Evolutionary conservation across 2,888 invertebrate genomes (phyloP).

Genomic region (Agrotis segetum): DNA sequence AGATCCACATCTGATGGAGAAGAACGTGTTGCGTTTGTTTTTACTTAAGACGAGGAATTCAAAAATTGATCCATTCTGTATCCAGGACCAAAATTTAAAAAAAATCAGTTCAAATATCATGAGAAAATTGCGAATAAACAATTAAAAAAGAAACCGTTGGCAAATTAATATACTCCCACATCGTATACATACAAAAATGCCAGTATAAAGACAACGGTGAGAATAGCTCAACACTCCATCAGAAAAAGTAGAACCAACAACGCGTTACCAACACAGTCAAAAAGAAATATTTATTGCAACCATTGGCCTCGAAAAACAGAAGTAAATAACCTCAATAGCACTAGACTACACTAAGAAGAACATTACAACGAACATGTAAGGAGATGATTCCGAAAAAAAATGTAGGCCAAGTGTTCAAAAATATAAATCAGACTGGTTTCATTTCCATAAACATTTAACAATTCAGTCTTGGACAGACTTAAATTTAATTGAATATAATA

Average conservation of each 20-base stretch:
- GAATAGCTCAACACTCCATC: constrained; percentile 69
- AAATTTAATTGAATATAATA: constrained; percentile 5
- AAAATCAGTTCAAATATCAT: constrained; percentile 61
- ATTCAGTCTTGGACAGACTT: constrained; percentile 14
- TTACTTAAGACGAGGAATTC: no score
- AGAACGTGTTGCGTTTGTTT: constrained; percentile 59
- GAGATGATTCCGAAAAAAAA: not conserved
- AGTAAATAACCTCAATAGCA: not conserved
- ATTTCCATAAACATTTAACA: constrained; percentile 1
- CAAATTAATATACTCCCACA: no score
- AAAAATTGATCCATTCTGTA: constrained; percentile 63
- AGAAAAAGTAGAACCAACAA: constrained; percentile 30
- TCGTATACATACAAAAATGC: constrained; percentile 62
- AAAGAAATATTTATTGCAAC: not conserved
- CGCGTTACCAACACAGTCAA: not conserved
- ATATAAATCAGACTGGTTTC: not conserved
- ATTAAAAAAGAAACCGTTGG: constrained; percentile 64
- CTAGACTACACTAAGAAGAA: not conserved
- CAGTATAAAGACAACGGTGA: constrained; percentile 74
- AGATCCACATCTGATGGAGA: constrained; percentile 64
- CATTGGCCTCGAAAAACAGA: not conserved
- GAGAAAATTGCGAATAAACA: constrained; percentile 61
- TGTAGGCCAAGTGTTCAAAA: not conserved
- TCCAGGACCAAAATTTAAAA: constrained; percentile 76
- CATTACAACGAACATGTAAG: not conserved